Evolutionary conservation across 2,888 invertebrate genomes (phyloP), one percentile per base, ranked within the genome.

Genomic region (Eustalomyia histrio): DNA sequence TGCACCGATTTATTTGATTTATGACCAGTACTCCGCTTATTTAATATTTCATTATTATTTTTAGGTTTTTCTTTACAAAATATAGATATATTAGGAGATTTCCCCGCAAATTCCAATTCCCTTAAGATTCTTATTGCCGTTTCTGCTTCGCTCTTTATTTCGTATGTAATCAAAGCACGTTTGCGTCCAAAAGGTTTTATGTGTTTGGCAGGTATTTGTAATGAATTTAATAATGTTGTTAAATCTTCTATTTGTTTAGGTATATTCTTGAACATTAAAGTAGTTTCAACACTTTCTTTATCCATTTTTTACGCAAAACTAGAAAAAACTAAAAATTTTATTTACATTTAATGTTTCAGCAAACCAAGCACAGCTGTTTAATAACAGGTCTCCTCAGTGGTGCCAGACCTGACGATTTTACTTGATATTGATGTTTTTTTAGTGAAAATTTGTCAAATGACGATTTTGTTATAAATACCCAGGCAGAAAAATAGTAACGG

Each of bases 201-300:
- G 17, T 83, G 83, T 14, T 82, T 83, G 14, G 88, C 85, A 9
- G 84, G 82, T 2, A 88, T 80, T 7, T 84, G 80, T 4, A 85
- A 61, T 8, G 84, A 83, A 12, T 79, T 78, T 14, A 89, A 83
- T 0, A 87, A 43, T 39, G 80, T 80, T 1, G 81, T 76, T 35
- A 88, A 71, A 14, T 87, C 83, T 4, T 83, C 76, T 43, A 87
- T 82, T 80, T 84, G 83, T 69, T 85, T 86, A 16, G 89, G 88
- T 83, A 89, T 85, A 79, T 84, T 87, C 73, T 88, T 88, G 0
- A 88, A 71, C 61, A 88, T 61, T 76, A 88, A 80, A 52, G 86
- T 89, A 35, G 76, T 79, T 16, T 8, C 0, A 16, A 47, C 57
- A 57, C 68, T 55, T 16, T 63, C 35, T 21, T 71, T 73, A 35